These are phyloP conservation scores for Eulemur coronatus DNA, from an alignment of 2,797 vertebrate genomes.

Conservation along the genomic window DNA sequence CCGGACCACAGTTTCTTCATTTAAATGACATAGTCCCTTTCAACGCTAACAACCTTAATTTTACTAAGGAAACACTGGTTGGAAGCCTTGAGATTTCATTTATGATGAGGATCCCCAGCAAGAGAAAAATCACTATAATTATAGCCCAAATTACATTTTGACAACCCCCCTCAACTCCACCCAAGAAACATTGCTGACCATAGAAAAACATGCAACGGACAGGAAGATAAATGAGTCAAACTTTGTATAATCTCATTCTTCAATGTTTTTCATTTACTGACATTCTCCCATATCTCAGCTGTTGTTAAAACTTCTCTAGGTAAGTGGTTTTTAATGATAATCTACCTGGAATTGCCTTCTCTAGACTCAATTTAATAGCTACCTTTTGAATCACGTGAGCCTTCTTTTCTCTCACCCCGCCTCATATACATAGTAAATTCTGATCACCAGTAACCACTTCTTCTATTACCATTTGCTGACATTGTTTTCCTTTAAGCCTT, in stretches of 20 bases:
- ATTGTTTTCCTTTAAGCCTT: conserved; percentile 42
- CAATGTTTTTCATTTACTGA: background rate
- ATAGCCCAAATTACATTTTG: conserved; percentile 47
- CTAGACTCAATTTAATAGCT: conserved; percentile 39
- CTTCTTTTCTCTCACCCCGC: background rate
- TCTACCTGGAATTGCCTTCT: conserved; percentile 8
- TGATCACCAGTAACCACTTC: conserved; percentile 32
- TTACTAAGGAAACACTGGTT: conserved; percentile 47
- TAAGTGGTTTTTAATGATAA: conserved; percentile 38
- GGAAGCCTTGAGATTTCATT: conserved; percentile 48
- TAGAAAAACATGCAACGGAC: conserved; percentile 36
- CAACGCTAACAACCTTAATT: conserved; percentile 45
- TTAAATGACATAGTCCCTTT: conserved; percentile 40
- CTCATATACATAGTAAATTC: background rate
- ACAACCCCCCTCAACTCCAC: background rate
- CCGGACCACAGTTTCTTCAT: conserved; percentile 34
- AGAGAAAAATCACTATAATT: conserved; percentile 46
- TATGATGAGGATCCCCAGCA: conserved; percentile 38
- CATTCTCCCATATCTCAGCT: conserved; percentile 5
- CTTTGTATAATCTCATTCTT: conserved; percentile 27
- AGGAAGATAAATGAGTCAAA: background rate
- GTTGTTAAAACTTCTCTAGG: background rate
- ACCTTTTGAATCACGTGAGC: background rate
- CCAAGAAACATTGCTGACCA: background rate
- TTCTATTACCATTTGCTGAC: background rate